These are phyloP conservation scores for Microcebus ravelobensis DNA, from an alignment of 2,113 vertebrate species.

Conservation along the genomic window DNA sequence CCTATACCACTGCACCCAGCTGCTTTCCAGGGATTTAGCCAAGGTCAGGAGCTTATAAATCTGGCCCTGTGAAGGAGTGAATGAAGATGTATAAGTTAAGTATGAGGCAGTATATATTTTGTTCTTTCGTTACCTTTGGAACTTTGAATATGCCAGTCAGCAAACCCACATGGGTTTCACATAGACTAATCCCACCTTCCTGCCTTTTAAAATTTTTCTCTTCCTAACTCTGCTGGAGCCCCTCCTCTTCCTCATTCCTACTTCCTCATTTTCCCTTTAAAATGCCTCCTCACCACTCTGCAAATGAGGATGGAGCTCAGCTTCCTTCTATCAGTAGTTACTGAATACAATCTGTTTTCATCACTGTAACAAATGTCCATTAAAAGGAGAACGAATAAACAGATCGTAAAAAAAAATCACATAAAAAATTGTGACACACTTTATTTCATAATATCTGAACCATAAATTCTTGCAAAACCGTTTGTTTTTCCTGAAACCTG, in stretches of 20 bases:
- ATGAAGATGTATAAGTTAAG: neutral
- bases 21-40: neutral
- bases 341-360: neutral
- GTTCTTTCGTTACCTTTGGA: neutral
- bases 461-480: neutral
- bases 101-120: neutral
- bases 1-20: too few relatives aligned
- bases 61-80: neutral
- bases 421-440: neutral
- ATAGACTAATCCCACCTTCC: neutral
- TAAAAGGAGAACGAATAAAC: neutral
- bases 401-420: neutral
- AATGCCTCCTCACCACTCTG: neutral
- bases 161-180: neutral
- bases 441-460: neutral
- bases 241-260: neutral
- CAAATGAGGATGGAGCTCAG: neutral
- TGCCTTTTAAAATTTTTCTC: too few relatives aligned
- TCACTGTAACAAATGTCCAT: neutral
- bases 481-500: neutral
- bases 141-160: neutral
- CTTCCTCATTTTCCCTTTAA: neutral
- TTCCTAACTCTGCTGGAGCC: neutral
- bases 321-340: neutral
- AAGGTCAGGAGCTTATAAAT: neutral